Conservation (phyloP, 2,888 invertebrate species). For the Drymonia ruficornis region DNA sequence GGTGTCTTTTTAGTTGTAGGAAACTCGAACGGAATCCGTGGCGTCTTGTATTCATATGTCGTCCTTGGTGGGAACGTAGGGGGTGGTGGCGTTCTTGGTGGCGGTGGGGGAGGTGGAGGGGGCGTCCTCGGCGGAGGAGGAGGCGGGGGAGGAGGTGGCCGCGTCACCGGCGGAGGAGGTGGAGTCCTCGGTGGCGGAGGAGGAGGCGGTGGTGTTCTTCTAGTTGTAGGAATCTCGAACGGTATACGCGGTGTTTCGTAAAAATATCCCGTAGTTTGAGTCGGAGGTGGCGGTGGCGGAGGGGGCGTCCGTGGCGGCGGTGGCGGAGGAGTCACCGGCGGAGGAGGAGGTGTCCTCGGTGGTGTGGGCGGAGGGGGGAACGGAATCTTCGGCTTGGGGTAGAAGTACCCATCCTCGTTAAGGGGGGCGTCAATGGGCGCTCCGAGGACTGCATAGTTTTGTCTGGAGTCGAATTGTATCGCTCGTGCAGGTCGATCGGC, state of each 20-base stretch:
- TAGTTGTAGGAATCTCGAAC: constrained; percentile 39
- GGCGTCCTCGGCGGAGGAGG: constrained; percentile 26
- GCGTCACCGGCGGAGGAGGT: constrained; percentile 15
- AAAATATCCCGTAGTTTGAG: constrained; percentile 37
- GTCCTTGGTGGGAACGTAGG: constrained; percentile 30
- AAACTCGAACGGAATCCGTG: constrained; percentile 36
- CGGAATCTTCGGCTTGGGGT: constrained; percentile 72
- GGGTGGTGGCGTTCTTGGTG: constrained; percentile 24
- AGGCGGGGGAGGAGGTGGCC: constrained; percentile 21
- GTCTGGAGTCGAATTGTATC: constrained; percentile 62
- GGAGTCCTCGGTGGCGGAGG: constrained; percentile 31
- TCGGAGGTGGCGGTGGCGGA: constrained; percentile 20
- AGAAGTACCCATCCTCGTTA: constrained; percentile 79
- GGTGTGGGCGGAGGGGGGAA: constrained; percentile 66
- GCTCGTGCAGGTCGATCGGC: constrained; percentile 64
- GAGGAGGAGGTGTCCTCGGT: constrained; percentile 24
- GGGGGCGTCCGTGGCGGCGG: constrained; percentile 31
- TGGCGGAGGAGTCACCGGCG: constrained; percentile 28
- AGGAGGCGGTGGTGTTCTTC: constrained; percentile 24
- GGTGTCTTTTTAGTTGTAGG: constrained; percentile 32
- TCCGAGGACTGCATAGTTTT: constrained; percentile 74
- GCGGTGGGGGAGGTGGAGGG: constrained; percentile 32
- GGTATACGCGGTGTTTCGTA: constrained; percentile 41
- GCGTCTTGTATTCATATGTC: constrained; percentile 54
- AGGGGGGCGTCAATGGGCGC: constrained; percentile 65